These are phyloP conservation scores for Octodon degus DNA, from an alignment of 2,113 vertebrate species.

Conservation along the genomic window DNA sequence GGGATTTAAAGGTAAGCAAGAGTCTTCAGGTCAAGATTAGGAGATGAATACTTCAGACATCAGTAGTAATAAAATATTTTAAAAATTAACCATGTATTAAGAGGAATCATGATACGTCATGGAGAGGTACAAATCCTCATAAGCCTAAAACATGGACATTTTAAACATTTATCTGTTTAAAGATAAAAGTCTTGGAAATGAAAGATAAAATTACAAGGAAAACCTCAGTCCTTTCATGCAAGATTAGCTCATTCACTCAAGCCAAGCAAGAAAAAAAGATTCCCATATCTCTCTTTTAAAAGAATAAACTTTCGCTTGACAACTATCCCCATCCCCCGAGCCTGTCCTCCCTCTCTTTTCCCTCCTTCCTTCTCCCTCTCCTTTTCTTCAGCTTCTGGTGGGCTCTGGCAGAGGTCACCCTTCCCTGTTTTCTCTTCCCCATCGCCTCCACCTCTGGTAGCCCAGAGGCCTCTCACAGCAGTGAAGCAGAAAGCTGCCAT, in stretches of 20 bases:
- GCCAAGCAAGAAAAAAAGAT: background rate
- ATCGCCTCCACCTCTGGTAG: background rate
- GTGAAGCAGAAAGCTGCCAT: background rate
- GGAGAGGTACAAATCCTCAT: background rate
- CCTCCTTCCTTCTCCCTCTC: background rate
- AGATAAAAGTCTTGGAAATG: constrained; percentile 19
- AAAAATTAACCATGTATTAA: background rate
- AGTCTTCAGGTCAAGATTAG: background rate
- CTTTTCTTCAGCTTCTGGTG: background rate
- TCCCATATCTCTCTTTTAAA: background rate
- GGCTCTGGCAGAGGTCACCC: background rate
- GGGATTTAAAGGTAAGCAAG: constrained; percentile 31
- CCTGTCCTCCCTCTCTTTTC: background rate
- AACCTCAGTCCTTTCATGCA: background rate
- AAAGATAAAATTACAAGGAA: constrained; percentile 14
- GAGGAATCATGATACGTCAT: background rate
- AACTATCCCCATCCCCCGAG: background rate
- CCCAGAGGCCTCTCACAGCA: background rate
- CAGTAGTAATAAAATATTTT: background rate
- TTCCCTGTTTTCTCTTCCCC: background rate
- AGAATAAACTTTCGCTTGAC: background rate
- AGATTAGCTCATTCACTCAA: constrained; percentile 28
- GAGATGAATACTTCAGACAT: background rate
- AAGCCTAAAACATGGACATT: background rate
- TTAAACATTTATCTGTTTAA: constrained; percentile 21